Conservation (phyloP, 64 coral and sea anemone species). For the Pocillopora damicornis region DNA sequence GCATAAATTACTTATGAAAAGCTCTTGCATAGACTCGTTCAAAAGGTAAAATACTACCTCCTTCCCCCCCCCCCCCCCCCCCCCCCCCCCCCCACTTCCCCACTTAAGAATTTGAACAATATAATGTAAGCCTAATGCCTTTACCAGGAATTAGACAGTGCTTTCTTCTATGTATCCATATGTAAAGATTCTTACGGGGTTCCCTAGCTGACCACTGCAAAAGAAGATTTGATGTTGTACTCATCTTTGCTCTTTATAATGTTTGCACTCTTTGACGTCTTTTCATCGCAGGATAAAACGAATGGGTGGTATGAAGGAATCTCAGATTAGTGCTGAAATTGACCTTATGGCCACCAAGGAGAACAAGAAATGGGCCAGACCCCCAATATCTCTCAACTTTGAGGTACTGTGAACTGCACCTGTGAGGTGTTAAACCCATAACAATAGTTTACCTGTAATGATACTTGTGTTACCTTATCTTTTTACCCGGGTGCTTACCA, state of each 20-base stretch:
- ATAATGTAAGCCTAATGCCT: background rate
- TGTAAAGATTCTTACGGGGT: too few species aligned
- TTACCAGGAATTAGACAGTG: background rate
- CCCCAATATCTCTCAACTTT: constrained; percentile 98
- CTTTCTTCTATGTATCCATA: too few species aligned
- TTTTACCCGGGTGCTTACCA: too few species aligned
- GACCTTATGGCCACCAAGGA: constrained; percentile 97
- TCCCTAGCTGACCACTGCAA: too few species aligned
- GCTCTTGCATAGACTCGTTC: too few species aligned
- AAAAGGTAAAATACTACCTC: too few species aligned
- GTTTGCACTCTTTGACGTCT: background rate
- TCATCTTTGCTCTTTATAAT: background rate
- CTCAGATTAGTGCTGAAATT: constrained; percentile 98
- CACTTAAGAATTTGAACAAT: background rate
- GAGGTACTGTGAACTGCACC: constrained; percentile 64
- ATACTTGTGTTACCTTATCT: too few species aligned
- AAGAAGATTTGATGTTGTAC: too few species aligned
- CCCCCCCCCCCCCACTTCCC: too few species aligned
- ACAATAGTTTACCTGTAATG: too few species aligned
- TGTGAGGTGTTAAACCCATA: background rate
- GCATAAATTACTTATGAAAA: too few species aligned
- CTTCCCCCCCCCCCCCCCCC: too few species aligned
- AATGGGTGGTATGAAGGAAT: constrained; percentile 99
- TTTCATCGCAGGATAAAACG: constrained; percentile 76
- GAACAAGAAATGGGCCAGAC: constrained; percentile 94